Base-by-base conservation (phyloP, 1,140 invertebrate genomes). In the Drosophila varians region DNA sequence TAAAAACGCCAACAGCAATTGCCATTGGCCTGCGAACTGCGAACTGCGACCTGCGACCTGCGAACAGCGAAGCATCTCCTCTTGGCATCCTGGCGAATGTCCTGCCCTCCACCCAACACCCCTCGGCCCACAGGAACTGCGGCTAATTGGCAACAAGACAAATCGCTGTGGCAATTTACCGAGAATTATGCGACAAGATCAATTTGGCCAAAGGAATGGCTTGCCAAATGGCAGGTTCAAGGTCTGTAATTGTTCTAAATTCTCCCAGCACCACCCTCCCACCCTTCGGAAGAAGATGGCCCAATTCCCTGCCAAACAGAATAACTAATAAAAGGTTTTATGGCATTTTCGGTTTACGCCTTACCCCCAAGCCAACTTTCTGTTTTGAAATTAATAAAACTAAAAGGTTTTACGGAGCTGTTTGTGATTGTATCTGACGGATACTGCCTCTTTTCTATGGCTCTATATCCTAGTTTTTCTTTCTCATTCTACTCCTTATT, bases 351-450 rank as follows among this genome's bases (percentile, higher is more conserved):
- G 57, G 40, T 61, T 64, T 58, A 77, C 78, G 78, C 74, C 78
- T 83, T 66, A 53, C 52, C 58, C 14, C 74, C 42, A 31, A 31
- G 60, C 47, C 23, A 36, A 45, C 52, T 60, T 53, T 71, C 34
- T 78, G 68, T 86, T 86, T 84, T 76, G 76, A 84, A 86, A 84
- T 84, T 84, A 84, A 84, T 84, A 84, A 80, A 80, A 84, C 80
- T 84, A 84, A 84, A 84, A 84, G 80, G 76, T 84, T 84, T 79
- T 84, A 73, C 48, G 80, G 68, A 72, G 76, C 71, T 31, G 47
- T 55, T 51, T 52, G 52, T 61, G 55, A 25, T 31, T 31, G 31
- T 82, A 69, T 55, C 73, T 73, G 77, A 69, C 38, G 64, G 46
- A 78, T 78, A 70, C 66, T 28, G 47, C 46, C 45, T 60, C 28